phyloP scores from a whole-genome alignment of 2,113 vertebrate genomes.

The Equus quagga region DNA sequence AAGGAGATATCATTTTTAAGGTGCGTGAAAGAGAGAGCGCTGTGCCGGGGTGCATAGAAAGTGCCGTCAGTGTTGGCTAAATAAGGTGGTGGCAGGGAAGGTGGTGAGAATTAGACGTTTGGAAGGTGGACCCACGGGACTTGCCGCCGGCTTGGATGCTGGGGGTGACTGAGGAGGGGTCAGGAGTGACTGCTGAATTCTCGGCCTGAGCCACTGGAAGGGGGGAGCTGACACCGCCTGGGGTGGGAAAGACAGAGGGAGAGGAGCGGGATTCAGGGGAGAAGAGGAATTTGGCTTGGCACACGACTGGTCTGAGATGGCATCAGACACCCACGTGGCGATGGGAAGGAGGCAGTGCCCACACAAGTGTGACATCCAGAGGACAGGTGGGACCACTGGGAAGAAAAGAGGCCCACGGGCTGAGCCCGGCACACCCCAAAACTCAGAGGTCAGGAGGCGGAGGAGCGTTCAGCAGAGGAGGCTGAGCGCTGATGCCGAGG shows the following conservation, averaged over 20 bases:
- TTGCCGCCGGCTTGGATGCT: not conserved
- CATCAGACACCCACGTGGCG: not conserved
- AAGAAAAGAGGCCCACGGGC: not conserved
- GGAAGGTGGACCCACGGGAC: not conserved
- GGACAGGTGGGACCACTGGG: too few relatives aligned
- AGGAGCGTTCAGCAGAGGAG: not conserved
- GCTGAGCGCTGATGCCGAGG: not conserved
- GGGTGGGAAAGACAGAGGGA: not conserved
- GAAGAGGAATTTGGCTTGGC: not conserved
- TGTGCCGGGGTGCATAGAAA: not conserved
- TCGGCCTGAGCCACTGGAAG: not conserved
- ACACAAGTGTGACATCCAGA: not conserved
- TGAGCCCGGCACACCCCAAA: not conserved
- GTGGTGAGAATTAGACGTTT: not conserved
- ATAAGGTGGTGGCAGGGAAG: not conserved
- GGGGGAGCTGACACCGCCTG: not conserved
- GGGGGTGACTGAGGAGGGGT: not conserved
- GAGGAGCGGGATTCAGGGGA: not conserved
- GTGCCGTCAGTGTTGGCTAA: not conserved
- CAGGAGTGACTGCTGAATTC: too few relatives aligned
- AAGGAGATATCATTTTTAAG: not conserved
- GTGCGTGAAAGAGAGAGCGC: not conserved
- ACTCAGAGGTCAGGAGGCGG: not conserved
- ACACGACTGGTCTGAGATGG: rapidly evolving
- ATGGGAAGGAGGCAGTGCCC: not conserved